A percentile compares a stretch with the other conserved stretches of the same genome.
Evolutionary conservation across 2,113 vertebrate genomes (phyloP).

Genomic region (Ophiodon elongatus): DNA sequence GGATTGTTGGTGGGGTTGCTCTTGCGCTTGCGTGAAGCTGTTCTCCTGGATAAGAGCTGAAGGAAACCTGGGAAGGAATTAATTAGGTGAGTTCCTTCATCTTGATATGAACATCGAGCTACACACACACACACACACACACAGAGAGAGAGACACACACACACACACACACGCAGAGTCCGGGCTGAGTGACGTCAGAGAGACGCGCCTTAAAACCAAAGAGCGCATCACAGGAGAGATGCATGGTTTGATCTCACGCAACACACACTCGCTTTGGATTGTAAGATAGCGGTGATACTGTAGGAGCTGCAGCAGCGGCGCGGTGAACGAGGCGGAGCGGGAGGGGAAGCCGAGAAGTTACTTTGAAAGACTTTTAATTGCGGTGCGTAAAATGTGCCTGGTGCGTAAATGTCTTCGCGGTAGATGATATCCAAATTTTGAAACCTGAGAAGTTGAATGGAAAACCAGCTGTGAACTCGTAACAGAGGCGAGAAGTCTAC

Average conservation of each 20-base stretch:
- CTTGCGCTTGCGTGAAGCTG: constrained; percentile 45
- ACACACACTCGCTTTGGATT: constrained; percentile 31
- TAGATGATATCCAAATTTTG: neutral
- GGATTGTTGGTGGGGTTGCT: constrained; percentile 78
- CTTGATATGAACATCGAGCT: constrained; percentile 56
- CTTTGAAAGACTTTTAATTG: constrained; percentile 18
- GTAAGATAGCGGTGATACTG: constrained; percentile 21
- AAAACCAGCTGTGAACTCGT: constrained; percentile 21
- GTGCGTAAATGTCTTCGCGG: constrained; percentile 60
- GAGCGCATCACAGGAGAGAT: constrained; percentile 72
- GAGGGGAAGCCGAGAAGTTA: constrained; percentile 29
- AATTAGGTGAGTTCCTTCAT: constrained; percentile 64
- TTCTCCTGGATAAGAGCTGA: constrained; percentile 30
- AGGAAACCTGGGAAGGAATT: constrained; percentile 58
- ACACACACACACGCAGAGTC: constrained; percentile 33
- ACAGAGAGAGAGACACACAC: neutral
- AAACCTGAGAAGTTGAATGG: neutral
- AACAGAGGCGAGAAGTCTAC: neutral
- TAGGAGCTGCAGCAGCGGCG: constrained; percentile 22
- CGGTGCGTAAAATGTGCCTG: constrained; percentile 54
- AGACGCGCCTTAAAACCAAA: constrained; percentile 81
- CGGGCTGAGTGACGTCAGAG: constrained; percentile 86
- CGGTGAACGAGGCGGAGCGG: constrained; percentile 7
- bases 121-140: constrained; percentile 44
- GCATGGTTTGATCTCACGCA: constrained; percentile 69